Base-by-base conservation (phyloP, 2,797 vertebrate genomes). In the Acestrorhynchus altus region DNA sequence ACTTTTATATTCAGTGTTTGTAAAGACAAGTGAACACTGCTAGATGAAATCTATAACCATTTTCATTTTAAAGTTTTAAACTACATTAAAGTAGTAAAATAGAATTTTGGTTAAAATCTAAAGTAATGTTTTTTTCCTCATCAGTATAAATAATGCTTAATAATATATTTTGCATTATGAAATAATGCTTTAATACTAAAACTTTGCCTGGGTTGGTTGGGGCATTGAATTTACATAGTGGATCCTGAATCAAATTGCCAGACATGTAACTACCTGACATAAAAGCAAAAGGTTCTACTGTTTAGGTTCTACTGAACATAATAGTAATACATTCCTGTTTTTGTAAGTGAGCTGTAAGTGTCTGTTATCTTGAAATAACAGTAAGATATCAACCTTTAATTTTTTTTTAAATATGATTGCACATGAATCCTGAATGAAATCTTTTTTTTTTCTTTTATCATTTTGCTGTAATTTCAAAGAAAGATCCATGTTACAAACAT, bases 401-500 rank as follows among this genome's bases (percentile, higher is more conserved):
- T n/a, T n/a, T n/a, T n/a, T n/a, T n/a, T n/a, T n/a, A 76, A 75
- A 42, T 65, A 66, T 52, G 31, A 70, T 57, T 51, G 57, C 31
- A 63, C 12, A 52, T 57, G 31, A 46, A 61, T n/a, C n/a, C n/a
- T n/a, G n/a, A n/a, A n/a, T n/a, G n/a, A n/a, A n/a, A n/a, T n/a
- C n/a, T n/a, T n/a, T n/a, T n/a, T n/a, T n/a, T n/a, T n/a, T n/a
- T n/a, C n/a, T n/a, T n/a, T n/a, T n/a, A n/a, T n/a, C 22, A 20
- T 6, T 57, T 78, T 72, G 9, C 47, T 51, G 56, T 26, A 75
- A 76, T 77, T 77, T 77, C 20, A 75, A 59, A 75, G 18, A 70
- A 39, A 72, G 61, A 16, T 78, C 40, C 44, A 64, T 69, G 72
- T 68, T 59, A 54, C 64, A 35, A 81, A 77, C 72, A 76, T 69